Evolutionary conservation across 2,888 invertebrate genomes (phyloP).

Genomic region (Cheilosia urbana): DNA sequence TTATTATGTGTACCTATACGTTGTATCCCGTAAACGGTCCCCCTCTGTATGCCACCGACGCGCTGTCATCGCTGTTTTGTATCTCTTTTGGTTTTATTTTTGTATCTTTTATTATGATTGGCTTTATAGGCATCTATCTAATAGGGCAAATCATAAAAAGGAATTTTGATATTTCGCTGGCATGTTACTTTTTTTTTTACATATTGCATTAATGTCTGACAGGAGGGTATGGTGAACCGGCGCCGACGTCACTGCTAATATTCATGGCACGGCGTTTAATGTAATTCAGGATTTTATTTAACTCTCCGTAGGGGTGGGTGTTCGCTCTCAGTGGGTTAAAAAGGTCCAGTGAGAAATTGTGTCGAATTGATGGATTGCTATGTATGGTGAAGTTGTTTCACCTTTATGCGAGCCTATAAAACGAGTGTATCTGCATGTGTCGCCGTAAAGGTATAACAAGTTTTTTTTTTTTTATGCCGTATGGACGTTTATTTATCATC

Average conservation of each 20-base stretch:
- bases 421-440: constrained; percentile 27
- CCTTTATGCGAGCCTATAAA: constrained; percentile 68
- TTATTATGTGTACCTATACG: constrained; percentile 5
- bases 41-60: neutral
- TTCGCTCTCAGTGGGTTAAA: constrained; percentile 1
- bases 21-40: neutral
- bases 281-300: constrained; percentile 63
- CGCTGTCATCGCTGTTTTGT: constrained; percentile 27
- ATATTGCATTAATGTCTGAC: constrained; percentile 70
- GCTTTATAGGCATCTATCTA: constrained; percentile 73
- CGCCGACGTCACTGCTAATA: neutral
- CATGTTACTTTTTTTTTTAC: constrained; percentile 58
- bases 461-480: neutral
- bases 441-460: constrained; percentile 36
- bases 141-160: constrained; percentile 71
- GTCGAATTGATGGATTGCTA: constrained; percentile 66
- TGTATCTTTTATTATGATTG: constrained; percentile 72
- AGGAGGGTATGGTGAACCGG: neutral
- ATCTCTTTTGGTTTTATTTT: constrained; percentile 15
- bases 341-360: constrained; percentile 39
- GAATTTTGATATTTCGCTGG: constrained; percentile 68
- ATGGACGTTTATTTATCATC: constrained; percentile 17
- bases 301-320: constrained; percentile 32
- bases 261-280: constrained; percentile 55
- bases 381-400: constrained; percentile 68